phyloP scores from a whole-genome alignment of 1,140 invertebrate genomes.

The Drosophila cardini region DNA sequence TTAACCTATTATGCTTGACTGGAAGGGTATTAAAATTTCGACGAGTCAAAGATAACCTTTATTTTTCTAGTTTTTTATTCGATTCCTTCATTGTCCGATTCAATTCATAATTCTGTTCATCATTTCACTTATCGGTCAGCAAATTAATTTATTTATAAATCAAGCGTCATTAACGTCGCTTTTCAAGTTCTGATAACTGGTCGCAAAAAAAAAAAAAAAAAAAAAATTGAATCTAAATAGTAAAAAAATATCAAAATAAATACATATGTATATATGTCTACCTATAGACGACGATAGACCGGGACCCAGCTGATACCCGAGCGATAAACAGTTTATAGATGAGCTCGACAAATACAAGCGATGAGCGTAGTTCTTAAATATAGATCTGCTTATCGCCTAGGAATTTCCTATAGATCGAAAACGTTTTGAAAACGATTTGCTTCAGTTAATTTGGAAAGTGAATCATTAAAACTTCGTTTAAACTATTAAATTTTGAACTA shows the following conservation, averaged over 20 bases:
- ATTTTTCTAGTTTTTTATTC: too few species aligned
- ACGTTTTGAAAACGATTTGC: background rate
- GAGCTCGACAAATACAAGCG: constrained; percentile 6
- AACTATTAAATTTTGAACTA: too few species aligned
- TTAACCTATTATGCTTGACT: too few species aligned
- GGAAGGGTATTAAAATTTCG: too few species aligned
- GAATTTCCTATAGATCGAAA: background rate
- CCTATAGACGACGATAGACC: background rate
- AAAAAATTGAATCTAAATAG: too few species aligned
- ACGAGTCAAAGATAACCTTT: too few species aligned
- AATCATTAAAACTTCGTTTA: background rate
- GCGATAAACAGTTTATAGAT: constrained; percentile 24
- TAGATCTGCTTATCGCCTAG: background rate
- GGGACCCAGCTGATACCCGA: constrained; percentile 17
- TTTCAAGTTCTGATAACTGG: constrained; percentile 27
- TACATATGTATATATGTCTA: background rate
- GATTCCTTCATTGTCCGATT: background rate
- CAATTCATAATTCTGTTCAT: constrained; percentile 3
- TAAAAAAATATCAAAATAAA: background rate
- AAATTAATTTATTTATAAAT: constrained; percentile 35
- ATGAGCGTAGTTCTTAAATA: background rate
- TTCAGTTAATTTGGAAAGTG: background rate
- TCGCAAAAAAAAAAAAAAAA: background rate
- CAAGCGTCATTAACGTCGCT: constrained; percentile 26
- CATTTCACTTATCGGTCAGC: constrained; percentile 36